These are phyloP conservation scores for Pteropus alecto DNA, from an alignment of 2,113 vertebrate genomes.

Conservation along the genomic window DNA sequence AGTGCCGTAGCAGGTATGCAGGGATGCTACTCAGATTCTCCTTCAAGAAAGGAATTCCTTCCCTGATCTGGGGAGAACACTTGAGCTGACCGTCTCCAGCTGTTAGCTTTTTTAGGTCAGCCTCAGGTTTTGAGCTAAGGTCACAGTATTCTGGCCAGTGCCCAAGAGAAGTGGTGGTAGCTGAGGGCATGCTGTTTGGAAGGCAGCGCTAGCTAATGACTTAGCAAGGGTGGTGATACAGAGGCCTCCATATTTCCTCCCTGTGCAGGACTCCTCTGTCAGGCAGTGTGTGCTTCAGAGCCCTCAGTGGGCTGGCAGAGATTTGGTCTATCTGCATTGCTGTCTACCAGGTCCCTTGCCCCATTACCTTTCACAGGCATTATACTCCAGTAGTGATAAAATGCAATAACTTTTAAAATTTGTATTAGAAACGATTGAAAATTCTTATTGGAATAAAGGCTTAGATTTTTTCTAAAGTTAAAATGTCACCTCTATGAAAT, in stretches of 20 bases:
- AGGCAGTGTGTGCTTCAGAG: background rate
- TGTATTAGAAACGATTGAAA: background rate
- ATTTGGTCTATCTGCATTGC: background rate
- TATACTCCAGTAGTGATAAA: background rate
- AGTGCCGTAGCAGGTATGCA: background rate
- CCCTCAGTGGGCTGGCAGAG: background rate
- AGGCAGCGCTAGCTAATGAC: background rate
- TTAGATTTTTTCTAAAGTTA: background rate
- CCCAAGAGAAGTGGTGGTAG: background rate
- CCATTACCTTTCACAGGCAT: background rate
- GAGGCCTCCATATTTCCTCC: background rate
- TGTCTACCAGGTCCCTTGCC: accelerated
- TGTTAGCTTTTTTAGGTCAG: background rate
- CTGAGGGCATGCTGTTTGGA: background rate
- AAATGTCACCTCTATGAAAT: background rate
- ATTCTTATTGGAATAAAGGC: background rate
- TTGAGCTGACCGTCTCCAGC: background rate
- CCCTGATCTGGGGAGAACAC: background rate
- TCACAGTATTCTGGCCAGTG: background rate
- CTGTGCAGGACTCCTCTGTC: background rate
- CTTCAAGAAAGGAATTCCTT: background rate
- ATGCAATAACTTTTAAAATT: background rate
- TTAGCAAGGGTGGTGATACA: background rate
- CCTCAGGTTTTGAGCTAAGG: background rate
- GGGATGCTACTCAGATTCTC: background rate